A percentile compares a stretch with the other conserved stretches of the same genome.
phyloP scores from a whole-genome alignment of 2,113 vertebrate species.

The Eulemur rufifrons region DNA sequence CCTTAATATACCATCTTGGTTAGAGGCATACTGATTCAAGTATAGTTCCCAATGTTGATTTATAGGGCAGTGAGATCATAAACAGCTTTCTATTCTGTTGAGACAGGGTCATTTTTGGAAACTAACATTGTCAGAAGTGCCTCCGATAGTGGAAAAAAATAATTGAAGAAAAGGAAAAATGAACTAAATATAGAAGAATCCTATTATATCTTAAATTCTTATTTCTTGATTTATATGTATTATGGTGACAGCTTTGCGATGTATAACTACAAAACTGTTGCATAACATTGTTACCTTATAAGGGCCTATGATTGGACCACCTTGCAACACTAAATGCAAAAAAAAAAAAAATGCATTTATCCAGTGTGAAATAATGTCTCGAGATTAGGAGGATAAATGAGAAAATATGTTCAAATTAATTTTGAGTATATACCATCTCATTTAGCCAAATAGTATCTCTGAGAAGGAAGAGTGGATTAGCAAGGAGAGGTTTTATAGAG shows the following conservation, averaged over 20 bases:
- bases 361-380: neutral
- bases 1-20: neutral
- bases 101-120: neutral
- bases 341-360: neutral
- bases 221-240: neutral
- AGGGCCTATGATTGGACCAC: neutral
- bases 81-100: slow-evolving; percentile 1
- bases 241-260: neutral
- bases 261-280: neutral
- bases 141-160: neutral
- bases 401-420: neutral
- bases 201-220: neutral
- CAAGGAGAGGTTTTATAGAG: neutral
- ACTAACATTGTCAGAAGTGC: neutral
- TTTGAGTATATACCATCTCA: neutral
- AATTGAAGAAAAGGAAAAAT: neutral
- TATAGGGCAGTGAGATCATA: neutral
- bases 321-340: neutral
- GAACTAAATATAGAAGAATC: neutral
- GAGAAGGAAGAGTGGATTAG: slow-evolving; percentile 1
- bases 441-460: neutral
- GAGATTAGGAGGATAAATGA: slow-evolving; percentile 41
- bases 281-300: neutral
- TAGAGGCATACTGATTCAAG: neutral
- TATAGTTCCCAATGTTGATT: neutral